These are phyloP conservation scores for Aplochiton taeniatus DNA, from an alignment of 2,797 vertebrate genomes.

Conservation along the genomic window DNA sequence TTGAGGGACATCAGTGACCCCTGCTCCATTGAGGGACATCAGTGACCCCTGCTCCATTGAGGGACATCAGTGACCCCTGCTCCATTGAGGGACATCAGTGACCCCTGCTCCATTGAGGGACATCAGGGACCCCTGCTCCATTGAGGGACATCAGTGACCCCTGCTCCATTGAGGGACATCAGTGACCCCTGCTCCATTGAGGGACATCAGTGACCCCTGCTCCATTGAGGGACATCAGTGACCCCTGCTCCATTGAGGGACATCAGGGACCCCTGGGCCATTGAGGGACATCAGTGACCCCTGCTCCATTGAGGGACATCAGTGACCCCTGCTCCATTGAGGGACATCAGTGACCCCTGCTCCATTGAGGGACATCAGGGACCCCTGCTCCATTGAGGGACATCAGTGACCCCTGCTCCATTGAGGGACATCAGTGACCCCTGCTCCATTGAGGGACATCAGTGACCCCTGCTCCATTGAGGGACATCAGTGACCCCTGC, in stretches of 20 bases:
- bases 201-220: slow-evolving; percentile 57
- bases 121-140: slow-evolving; percentile 62
- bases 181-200: no score
- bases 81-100: no score
- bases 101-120: slow-evolving; percentile 63
- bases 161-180: slow-evolving; percentile 62
- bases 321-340: no score
- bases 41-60: slow-evolving; percentile 60
- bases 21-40: no score
- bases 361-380: slow-evolving; percentile 63
- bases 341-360: slow-evolving; percentile 57
- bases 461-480: slow-evolving; percentile 60
- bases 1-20: slow-evolving; percentile 65
- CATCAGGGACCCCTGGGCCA: slow-evolving; percentile 57
- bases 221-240: slow-evolving; percentile 63
- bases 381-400: no score
- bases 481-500: slow-evolving; percentile 64
- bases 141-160: no score
- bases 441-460: no score
- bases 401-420: slow-evolving; percentile 55
- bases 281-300: slow-evolving; percentile 63
- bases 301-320: slow-evolving; percentile 62
- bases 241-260: no score
- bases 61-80: slow-evolving; percentile 64
- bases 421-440: slow-evolving; percentile 65